Percentiles rank a stretch among this genome's conserved stretches.
phyloP scores from a whole-genome alignment of 2,113 vertebrate genomes.

The Brachypodius melanocephalos region DNA sequence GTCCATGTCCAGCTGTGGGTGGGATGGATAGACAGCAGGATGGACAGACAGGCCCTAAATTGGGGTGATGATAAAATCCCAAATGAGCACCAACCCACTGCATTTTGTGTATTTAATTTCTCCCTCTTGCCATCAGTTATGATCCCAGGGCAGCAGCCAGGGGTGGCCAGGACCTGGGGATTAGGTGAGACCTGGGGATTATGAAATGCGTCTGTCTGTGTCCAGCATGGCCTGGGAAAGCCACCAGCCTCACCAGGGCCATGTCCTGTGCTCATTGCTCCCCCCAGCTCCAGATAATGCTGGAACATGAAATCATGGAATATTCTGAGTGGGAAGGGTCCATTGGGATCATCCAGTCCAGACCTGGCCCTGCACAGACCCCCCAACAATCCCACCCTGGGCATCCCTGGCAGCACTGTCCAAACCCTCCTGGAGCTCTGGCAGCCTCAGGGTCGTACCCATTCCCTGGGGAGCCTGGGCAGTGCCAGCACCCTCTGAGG shows the following conservation, averaged over 20 bases:
- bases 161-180: accelerated
- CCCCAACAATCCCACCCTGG: background rate
- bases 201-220: background rate
- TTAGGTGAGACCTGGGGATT: background rate
- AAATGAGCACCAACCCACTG: background rate
- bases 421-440: background rate
- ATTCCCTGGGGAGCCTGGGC: background rate
- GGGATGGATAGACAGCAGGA: background rate
- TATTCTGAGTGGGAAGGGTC: background rate
- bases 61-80: accelerated
- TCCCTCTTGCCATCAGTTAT: background rate
- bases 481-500: background rate
- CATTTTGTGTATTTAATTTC: background rate
- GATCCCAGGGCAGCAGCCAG: background rate
- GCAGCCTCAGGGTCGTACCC: background rate
- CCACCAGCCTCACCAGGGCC: background rate
- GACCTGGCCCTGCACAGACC: accelerated
- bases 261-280: accelerated
- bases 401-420: accelerated
- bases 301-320: background rate
- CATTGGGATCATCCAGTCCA: background rate
- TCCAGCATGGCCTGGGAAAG: accelerated
- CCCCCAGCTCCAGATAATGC: background rate
- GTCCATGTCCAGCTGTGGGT: background rate
- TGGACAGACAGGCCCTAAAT: background rate